Evolutionary conservation across 1,140 invertebrate species (phyloP).

Genomic region (Aplysia californica): DNA sequence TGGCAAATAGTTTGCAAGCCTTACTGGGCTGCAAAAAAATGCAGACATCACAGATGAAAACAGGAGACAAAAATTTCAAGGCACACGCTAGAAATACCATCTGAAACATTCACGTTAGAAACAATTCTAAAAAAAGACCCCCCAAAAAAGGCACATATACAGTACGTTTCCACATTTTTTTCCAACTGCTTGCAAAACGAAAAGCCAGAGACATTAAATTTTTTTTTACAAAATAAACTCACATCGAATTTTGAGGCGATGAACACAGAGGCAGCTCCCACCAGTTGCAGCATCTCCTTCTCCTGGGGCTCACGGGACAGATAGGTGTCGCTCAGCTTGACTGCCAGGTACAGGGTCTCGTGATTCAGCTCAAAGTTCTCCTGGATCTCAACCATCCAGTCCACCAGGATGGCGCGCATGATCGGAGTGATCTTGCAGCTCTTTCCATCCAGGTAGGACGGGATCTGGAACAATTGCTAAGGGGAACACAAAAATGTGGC

Average conservation of each 20-base stretch:
- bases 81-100: no score
- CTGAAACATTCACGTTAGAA: no score
- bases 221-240: no score
- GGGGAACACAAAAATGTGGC: neutral
- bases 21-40: no score
- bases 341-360: slow-evolving; percentile 95
- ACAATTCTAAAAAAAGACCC: no score
- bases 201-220: no score
- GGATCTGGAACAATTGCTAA: slow-evolving; percentile 73
- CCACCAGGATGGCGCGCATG: slow-evolving; percentile 93
- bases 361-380: slow-evolving; percentile 99
- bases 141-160: no score
- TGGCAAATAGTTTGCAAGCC: no score
- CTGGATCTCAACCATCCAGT: slow-evolving; percentile 98
- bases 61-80: no score
- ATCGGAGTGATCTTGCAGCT: slow-evolving; percentile 81
- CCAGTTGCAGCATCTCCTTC: slow-evolving; percentile 80
- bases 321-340: slow-evolving; percentile 94
- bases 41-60: no score
- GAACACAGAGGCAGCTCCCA: slow-evolving; percentile 91
- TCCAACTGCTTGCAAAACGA: no score
- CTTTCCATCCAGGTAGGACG: slow-evolving; percentile 80
- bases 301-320: slow-evolving; percentile 73
- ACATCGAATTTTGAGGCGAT: slow-evolving; percentile 97
- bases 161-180: no score